These are phyloP conservation scores for Drosophila mauritiana DNA, from an alignment of 1,140 invertebrate genomes.

Conservation along the genomic window DNA sequence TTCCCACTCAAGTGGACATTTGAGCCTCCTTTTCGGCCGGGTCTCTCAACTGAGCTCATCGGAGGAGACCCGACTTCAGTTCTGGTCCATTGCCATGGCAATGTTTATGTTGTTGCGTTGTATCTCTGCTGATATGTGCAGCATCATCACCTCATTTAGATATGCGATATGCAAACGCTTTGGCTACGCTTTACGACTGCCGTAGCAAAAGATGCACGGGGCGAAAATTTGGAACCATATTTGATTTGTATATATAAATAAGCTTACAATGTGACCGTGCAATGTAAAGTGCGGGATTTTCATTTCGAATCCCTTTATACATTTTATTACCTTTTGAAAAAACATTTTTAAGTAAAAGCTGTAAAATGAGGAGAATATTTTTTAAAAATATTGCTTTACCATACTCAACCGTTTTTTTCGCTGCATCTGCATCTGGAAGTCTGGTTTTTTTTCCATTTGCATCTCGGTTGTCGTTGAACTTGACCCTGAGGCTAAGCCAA, in stretches of 20 bases:
- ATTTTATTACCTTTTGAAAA: not conserved
- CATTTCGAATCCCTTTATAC: not conserved
- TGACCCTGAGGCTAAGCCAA: conserved; percentile 77
- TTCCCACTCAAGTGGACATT: conserved; percentile 81
- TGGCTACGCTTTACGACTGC: conserved; percentile 62
- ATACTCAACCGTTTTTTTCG: not conserved
- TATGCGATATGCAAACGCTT: conserved; percentile 80
- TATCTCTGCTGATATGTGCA: conserved; percentile 78
- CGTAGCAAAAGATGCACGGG: conserved; percentile 8
- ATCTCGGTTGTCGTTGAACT: conserved; percentile 63
- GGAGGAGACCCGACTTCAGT: conserved; percentile 23
- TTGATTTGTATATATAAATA: no score
- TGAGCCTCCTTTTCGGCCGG: conserved; percentile 67
- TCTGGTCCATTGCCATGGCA: conserved; percentile 47
- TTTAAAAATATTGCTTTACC: no score
- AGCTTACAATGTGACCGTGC: not conserved
- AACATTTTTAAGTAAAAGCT: no score
- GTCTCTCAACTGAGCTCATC: conserved; percentile 31
- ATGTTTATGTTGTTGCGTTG: conserved; percentile 63
- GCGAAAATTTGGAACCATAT: not conserved
- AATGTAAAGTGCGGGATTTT: not conserved
- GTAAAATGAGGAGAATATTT: no score
- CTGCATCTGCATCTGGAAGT: conserved; percentile 21
- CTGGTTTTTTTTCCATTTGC: conserved; percentile 25
- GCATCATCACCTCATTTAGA: conserved; percentile 82